Evolutionary conservation across 2,797 vertebrate genomes (phyloP).

Genomic region (Falco naumanni): DNA sequence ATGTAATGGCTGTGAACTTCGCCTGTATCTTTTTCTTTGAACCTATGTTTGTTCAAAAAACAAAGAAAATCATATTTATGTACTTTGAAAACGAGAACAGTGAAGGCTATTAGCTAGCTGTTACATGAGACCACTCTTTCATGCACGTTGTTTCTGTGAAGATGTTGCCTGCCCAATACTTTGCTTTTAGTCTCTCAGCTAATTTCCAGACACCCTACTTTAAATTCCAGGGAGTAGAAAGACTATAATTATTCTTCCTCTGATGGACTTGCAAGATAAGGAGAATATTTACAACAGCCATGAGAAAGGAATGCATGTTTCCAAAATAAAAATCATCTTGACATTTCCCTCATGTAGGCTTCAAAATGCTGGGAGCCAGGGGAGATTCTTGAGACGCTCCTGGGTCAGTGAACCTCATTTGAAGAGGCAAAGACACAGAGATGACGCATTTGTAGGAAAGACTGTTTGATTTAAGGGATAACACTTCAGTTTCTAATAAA

Average conservation of each 20-base stretch:
- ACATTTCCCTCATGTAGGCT: neutral
- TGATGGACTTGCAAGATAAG: conserved; percentile 50
- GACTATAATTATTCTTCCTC: neutral
- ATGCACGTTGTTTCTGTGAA: neutral
- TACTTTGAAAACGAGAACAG: neutral
- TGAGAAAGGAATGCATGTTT: conserved; percentile 65
- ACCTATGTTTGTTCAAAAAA: neutral
- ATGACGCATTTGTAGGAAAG: conserved; percentile 16
- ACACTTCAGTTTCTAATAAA: conserved; percentile 3
- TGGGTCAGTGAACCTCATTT: conserved; percentile 39
- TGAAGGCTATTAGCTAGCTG: neutral
- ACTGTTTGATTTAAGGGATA: neutral
- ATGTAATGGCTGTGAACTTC: neutral
- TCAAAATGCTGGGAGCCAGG: neutral
- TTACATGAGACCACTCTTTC: neutral
- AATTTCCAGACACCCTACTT: neutral
- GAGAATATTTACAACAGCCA: conserved; percentile 59
- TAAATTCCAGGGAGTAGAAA: neutral
- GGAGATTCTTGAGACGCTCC: neutral
- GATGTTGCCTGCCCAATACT: neutral
- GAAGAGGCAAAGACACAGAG: neutral
- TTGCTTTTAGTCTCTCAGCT: neutral
- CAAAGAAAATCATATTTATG: neutral
- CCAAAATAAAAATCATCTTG: conserved; percentile 28
- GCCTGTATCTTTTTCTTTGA: neutral